phyloP scores from a whole-genome alignment of 2,113 vertebrate species.

The Sceloporus tristichus region DNA sequence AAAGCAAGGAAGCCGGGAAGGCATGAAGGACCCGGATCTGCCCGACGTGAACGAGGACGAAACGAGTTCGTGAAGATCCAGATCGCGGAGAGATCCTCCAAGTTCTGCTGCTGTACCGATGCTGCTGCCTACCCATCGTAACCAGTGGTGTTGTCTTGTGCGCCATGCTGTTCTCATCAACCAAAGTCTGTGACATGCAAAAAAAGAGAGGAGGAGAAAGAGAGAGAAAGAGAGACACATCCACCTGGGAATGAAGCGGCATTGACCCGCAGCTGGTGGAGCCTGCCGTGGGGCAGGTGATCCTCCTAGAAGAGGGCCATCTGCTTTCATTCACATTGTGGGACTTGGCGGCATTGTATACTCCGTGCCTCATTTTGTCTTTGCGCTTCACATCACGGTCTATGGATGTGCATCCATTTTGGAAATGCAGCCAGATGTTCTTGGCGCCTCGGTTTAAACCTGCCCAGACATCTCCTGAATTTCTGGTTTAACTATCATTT shows the following conservation, averaged over 20 bases:
- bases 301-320: background rate
- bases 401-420: slow-evolving; percentile 11
- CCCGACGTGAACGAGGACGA: slow-evolving; percentile 79
- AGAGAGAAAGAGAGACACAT: background rate
- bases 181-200: slow-evolving; percentile 45
- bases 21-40: slow-evolving; percentile 74
- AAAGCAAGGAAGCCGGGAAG: slow-evolving; percentile 79
- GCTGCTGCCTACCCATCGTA: slow-evolving; percentile 46
- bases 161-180: slow-evolving; percentile 56
- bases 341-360: slow-evolving; percentile 27
- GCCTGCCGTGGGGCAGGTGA: background rate
- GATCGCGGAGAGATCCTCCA: slow-evolving; percentile 34
- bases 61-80: slow-evolving; percentile 74
- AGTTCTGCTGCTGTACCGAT: slow-evolving; percentile 28
- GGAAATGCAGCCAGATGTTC: background rate
- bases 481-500: background rate
- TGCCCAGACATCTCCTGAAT: background rate
- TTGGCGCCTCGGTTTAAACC: background rate
- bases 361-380: slow-evolving; percentile 65
- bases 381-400: slow-evolving; percentile 52
- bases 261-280: background rate
- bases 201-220: background rate
- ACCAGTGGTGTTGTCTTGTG: slow-evolving; percentile 59
- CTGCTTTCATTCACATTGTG: background rate
- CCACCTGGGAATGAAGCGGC: background rate